Evolutionary conservation across 2,797 vertebrate species (phyloP), one percentile per base, ranked within the genome.

Genomic region (Myripristis jacobus): DNA sequence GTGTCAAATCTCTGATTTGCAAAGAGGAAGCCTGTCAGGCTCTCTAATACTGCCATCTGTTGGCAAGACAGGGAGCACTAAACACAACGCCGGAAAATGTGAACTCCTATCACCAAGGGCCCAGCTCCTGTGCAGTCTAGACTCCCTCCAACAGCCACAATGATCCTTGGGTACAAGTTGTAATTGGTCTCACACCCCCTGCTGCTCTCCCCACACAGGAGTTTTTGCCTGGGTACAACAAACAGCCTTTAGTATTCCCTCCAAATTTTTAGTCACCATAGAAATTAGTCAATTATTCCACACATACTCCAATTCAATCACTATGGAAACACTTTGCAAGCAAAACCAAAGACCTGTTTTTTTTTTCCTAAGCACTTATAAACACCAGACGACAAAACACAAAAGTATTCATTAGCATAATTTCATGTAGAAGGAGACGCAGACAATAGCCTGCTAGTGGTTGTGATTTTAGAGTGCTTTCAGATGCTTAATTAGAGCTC

Each of bases 401-500:
- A 66, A 74, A 74, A 36, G 41, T 29, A 57, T 52, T 66, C 13
- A 79, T 81, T 77, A 68, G 70, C 46, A 72, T 73, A 60, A 82
- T 81, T 83, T 80, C 51, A 80, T 75, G 66, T 54, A 36, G 60
- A 73, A 43, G 57, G 82, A 54, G 61, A 77, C 24, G 55, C 41
- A 61, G 51, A 74, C 66, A 68, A 79, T 75, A 81, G 58, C 59
- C 70, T 48, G 73, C 38, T 55, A 73, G 53, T 66, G 78, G 68
- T 80, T 80, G 70, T 63, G 72, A 84, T 85, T 86, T 79, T 67
- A 52, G 72, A 92, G 79, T 79, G 81, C 77, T 79, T 87, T 90
- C 86, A 87, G 82, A 85, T 86, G 82, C 52, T 80, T 90, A 83
- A 91, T 88, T 89, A 75, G 74, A 77, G 75, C 79, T 81, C 21